phyloP scores from a whole-genome alignment of 2,888 invertebrate species.

The Syrphus vitripennis region DNA sequence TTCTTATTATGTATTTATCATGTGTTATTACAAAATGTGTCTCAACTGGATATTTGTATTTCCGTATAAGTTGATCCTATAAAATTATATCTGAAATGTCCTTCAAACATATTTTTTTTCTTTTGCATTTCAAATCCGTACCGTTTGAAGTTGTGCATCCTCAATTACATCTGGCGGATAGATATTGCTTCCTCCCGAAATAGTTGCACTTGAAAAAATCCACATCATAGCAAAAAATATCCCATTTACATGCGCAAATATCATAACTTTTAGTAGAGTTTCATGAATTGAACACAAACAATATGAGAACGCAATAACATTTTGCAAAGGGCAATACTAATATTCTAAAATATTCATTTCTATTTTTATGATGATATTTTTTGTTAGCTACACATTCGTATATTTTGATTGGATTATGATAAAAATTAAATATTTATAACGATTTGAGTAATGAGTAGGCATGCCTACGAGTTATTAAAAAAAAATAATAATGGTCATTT shows the following conservation, averaged over 20 bases:
- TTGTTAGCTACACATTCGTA: background rate
- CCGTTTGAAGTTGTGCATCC: constrained; percentile 68
- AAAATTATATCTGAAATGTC: background rate
- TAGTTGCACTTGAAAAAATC: background rate
- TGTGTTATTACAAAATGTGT: constrained; percentile 84
- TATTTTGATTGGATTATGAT: constrained; percentile 5
- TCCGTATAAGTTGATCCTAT: constrained; percentile 77
- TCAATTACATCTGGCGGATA: constrained; percentile 72
- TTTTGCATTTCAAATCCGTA: background rate
- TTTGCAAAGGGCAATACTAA: background rate
- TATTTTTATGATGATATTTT: too few relatives aligned
- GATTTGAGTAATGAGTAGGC: too few relatives aligned
- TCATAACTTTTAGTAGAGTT: background rate
- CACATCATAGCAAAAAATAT: background rate
- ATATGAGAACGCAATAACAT: background rate
- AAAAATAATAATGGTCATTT: background rate
- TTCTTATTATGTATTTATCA: constrained; percentile 88
- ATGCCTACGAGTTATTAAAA: background rate
- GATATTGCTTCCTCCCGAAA: background rate
- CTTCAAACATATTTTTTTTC: too few relatives aligned
- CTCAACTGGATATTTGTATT: constrained; percentile 85
- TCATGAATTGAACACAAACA: background rate
- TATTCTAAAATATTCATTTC: background rate
- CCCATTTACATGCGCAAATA: background rate
- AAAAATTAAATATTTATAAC: constrained; percentile 6